phyloP scores from a whole-genome alignment of 2,113 vertebrate genomes.

The Lophotis ruficrista region DNA sequence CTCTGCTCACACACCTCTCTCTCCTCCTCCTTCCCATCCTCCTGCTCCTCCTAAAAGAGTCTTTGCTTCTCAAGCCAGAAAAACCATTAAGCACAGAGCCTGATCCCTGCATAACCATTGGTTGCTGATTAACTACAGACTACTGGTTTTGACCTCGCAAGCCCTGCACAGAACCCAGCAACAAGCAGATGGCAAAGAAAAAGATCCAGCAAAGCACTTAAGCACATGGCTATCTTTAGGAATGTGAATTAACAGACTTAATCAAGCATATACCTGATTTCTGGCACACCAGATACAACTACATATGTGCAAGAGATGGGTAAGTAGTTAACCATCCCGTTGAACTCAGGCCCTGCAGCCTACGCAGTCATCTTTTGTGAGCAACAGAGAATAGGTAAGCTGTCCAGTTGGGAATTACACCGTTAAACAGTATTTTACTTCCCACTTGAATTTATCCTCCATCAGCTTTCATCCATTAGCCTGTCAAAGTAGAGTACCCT shows the following conservation, averaged over 20 bases:
- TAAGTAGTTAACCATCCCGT: background rate
- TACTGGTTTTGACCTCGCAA: slow-evolving; percentile 20
- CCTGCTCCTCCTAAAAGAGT: background rate
- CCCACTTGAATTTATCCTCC: background rate
- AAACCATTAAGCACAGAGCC: slow-evolving; percentile 9
- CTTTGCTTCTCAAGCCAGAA: background rate
- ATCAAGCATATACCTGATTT: background rate
- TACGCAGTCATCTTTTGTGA: background rate
- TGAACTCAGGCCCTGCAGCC: background rate
- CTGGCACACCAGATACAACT: background rate
- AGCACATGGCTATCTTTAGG: slow-evolving; percentile 51
- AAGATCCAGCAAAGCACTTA: slow-evolving; percentile 39
- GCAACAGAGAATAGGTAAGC: background rate
- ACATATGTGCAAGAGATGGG: background rate
- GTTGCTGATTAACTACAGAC: slow-evolving; percentile 34
- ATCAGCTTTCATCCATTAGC: background rate
- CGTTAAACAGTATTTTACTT: background rate
- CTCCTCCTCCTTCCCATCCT: background rate
- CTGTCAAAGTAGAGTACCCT: background rate
- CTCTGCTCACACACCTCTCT: background rate
- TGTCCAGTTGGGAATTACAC: background rate
- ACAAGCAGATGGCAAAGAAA: slow-evolving; percentile 44
- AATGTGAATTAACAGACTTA: slow-evolving; percentile 44
- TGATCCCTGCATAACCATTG: background rate
- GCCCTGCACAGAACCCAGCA: background rate